phyloP scores from a whole-genome alignment of 2,113 vertebrate genomes.

The Pterocles orientalis region DNA sequence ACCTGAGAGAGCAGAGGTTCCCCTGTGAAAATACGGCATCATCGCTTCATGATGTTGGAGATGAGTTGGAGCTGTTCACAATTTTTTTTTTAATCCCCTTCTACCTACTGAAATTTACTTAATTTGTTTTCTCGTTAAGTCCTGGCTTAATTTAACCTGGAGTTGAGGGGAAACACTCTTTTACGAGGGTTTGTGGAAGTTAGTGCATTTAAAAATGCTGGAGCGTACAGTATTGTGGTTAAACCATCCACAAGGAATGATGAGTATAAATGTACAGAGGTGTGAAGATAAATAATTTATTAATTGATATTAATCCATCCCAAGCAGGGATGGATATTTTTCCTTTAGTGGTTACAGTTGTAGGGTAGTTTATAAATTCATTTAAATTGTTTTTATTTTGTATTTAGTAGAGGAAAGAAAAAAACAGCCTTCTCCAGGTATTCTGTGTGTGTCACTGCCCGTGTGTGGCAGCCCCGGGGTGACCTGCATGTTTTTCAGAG shows the following conservation, averaged over 20 bases:
- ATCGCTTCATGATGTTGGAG: fast-evolving
- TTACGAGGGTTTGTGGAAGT: not conserved
- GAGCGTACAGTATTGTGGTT: not conserved
- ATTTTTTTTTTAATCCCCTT: fast-evolving
- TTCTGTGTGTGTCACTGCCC: not conserved
- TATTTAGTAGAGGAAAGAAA: not conserved
- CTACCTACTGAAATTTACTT: not conserved
- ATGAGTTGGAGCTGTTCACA: not conserved
- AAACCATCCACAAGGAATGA: not conserved
- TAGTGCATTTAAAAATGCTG: not conserved
- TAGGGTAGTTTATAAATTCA: not conserved
- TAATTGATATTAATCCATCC: not conserved
- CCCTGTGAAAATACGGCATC: fast-evolving
- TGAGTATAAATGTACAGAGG: not conserved
- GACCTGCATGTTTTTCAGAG: fast-evolving
- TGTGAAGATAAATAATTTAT: not conserved
- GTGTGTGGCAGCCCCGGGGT: fast-evolving
- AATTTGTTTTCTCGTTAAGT: not conserved
- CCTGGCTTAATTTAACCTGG: not conserved
- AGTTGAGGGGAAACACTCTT: not conserved
- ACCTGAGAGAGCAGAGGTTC: not conserved
- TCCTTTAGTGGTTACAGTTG: not conserved
- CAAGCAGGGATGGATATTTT: not conserved
- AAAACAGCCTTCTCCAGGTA: fast-evolving
- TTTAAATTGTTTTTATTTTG: not conserved